These are phyloP conservation scores for Aphelinus atriplicis DNA, from an alignment of 1,140 invertebrate species.

Conservation along the genomic window DNA sequence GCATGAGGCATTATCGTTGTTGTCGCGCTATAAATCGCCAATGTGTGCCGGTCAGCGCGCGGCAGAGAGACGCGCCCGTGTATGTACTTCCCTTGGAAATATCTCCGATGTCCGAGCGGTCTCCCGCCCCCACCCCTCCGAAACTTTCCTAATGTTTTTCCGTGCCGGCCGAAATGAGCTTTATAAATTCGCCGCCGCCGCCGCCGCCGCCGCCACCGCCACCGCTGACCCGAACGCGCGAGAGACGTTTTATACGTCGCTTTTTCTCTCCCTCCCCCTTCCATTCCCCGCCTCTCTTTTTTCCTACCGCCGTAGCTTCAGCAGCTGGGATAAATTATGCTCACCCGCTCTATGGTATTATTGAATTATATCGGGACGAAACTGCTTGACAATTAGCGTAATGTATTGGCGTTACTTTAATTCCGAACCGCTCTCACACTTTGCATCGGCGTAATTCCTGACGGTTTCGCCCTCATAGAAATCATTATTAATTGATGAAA, in stretches of 20 bases:
- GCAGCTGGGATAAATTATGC: not conserved
- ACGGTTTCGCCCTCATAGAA: too few species aligned
- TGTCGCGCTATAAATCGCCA: conserved; percentile 25
- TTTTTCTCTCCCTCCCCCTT: too few species aligned
- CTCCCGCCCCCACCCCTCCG: not conserved
- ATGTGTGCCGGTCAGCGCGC: not conserved
- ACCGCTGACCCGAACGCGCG: too few species aligned
- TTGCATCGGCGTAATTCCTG: too few species aligned
- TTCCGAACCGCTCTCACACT: not conserved
- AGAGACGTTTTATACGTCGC: too few species aligned
- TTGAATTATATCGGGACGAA: too few species aligned
- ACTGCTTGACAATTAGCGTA: conserved; percentile 8
- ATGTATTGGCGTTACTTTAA: not conserved
- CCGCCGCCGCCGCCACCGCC: too few species aligned
- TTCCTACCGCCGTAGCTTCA: too few species aligned
- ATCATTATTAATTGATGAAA: too few species aligned
- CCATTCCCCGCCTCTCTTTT: too few species aligned
- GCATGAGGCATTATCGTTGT: conserved; percentile 32
- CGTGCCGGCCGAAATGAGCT: conserved; percentile 18
- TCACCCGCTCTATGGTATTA: too few species aligned
- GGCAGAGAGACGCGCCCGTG: not conserved
- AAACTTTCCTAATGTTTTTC: conserved; percentile 40
- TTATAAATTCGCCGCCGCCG: conserved; percentile 24
- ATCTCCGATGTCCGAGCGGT: conserved; percentile 8
- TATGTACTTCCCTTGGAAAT: conserved; percentile 5